A percentile compares a stretch with the other conserved stretches of the same genome.
Evolutionary conservation across 2,888 invertebrate genomes (phyloP).

Genomic region (Pantelozetes paolii): DNA sequence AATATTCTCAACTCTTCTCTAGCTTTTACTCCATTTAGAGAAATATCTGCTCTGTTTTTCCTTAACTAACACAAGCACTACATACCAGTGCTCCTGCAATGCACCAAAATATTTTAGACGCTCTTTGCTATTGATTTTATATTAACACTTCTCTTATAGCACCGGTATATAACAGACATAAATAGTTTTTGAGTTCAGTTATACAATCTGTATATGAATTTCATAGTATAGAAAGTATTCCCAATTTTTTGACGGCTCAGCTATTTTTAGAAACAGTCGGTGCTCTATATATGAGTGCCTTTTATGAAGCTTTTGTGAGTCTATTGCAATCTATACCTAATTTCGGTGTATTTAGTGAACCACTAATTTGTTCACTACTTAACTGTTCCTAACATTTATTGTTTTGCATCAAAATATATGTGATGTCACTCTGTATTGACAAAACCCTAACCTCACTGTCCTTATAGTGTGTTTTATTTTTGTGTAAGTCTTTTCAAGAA

Average conservation of each 20-base stretch:
- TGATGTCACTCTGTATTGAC: background rate
- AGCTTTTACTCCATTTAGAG: background rate
- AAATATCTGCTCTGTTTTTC: background rate
- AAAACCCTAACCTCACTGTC: background rate
- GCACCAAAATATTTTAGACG: background rate
- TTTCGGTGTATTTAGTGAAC: background rate
- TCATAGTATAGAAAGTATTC: background rate
- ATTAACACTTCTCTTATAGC: conserved; percentile 12
- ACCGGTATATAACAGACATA: background rate
- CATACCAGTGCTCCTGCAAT: background rate
- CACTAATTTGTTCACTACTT: background rate
- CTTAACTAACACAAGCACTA: background rate
- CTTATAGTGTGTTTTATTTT: background rate
- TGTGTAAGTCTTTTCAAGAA: background rate
- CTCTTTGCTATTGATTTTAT: conserved; percentile 23
- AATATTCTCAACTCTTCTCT: background rate
- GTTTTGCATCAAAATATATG: conserved; percentile 1
- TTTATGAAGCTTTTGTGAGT: background rate
- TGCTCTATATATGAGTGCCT: background rate
- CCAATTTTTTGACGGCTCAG: background rate
- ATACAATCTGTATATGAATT: background rate
- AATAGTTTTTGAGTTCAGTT: background rate
- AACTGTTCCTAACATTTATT: background rate
- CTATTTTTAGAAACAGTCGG: background rate
- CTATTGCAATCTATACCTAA: background rate